Evolutionary conservation across 2,888 invertebrate species (phyloP).

Genomic region (Chymomyza procnemis): DNA sequence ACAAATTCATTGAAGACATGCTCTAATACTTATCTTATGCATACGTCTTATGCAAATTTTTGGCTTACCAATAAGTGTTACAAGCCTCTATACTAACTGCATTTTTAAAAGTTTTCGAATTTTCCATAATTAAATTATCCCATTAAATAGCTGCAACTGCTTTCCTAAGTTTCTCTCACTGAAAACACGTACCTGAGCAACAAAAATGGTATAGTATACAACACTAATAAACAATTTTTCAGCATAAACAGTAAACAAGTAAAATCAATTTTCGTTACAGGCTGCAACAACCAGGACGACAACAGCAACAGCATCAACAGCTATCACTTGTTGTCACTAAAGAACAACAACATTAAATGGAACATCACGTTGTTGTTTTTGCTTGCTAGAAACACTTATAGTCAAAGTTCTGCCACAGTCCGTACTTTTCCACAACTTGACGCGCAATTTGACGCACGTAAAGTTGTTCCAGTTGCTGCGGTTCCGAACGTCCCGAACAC

Average conservation of each 20-base stretch:
- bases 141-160: neutral
- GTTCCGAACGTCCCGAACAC: too few species aligned
- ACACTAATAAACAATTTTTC: slow-evolving; percentile 45
- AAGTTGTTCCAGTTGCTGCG: neutral
- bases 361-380: neutral
- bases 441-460: slow-evolving; percentile 25
- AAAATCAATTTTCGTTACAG: slow-evolving; percentile 59
- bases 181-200: slow-evolving; percentile 26
- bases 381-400: neutral
- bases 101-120: too few species aligned
- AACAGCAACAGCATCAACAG: slow-evolving; percentile 1
- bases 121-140: slow-evolving; percentile 27
- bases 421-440: slow-evolving; percentile 18
- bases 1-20: too few species aligned
- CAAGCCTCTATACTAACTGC: too few species aligned
- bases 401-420: neutral
- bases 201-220: slow-evolving; percentile 8
- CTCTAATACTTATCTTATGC: too few species aligned
- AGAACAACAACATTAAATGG: slow-evolving; percentile 13
- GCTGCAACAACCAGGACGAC: slow-evolving; percentile 27
- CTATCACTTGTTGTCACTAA: neutral
- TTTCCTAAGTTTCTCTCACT: neutral
- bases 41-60: too few species aligned
- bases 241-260: slow-evolving; percentile 50
- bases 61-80: too few species aligned